phyloP scores from a whole-genome alignment of 53 echinoderm and acorn worm genomes.

The Henricia sp. region DNA sequence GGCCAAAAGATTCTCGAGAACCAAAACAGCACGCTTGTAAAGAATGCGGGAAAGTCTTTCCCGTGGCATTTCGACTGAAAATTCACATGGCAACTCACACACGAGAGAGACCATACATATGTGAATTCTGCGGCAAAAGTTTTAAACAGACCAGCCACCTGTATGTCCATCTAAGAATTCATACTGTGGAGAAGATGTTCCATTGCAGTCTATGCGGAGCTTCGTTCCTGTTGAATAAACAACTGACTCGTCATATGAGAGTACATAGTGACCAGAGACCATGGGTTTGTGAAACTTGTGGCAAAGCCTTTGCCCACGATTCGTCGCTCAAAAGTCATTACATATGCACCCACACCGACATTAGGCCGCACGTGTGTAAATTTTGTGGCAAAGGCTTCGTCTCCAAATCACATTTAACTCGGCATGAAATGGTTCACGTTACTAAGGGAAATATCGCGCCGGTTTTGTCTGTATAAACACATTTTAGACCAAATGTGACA shows the following conservation, averaged over 20 bases:
- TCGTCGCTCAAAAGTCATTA: background rate
- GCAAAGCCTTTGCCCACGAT: background rate
- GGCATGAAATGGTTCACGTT: slow-evolving; percentile 2
- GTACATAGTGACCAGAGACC: slow-evolving; percentile 5
- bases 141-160: background rate
- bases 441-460: background rate
- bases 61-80: background rate
- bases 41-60: no score
- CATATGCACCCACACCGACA: background rate
- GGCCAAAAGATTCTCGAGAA: no score
- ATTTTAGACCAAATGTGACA: slow-evolving; percentile 10
- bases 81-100: background rate
- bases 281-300: slow-evolving; percentile 19
- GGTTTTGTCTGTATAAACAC: background rate
- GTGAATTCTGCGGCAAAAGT: background rate
- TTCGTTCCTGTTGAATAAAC: background rate
- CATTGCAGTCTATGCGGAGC: slow-evolving; percentile 8
- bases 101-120: background rate
- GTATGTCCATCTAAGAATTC: background rate
- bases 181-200: background rate
- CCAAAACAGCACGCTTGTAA: no score
- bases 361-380: background rate
- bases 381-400: slow-evolving; percentile 29
- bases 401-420: background rate
- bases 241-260: background rate